Base-by-base conservation (phyloP, 2,113 vertebrate genomes). In the Oncorhynchus nerka region DNA sequence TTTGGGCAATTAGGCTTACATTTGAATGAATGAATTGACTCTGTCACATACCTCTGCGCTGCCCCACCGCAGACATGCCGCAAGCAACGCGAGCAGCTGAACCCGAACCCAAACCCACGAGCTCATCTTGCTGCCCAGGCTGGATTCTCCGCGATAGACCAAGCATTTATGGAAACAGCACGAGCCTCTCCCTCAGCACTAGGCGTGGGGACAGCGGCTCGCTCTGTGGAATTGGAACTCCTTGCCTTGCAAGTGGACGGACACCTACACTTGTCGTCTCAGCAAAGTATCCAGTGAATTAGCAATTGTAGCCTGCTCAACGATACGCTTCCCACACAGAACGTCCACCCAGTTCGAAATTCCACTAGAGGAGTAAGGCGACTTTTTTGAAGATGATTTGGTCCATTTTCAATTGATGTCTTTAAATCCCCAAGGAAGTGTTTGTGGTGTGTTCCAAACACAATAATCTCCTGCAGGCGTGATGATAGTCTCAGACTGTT, bases 61-160 rank as follows among this genome's bases (percentile, higher is more conserved):
- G 83, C 86, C 89, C 78, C 70, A 82, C 72, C 83, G 90, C 90
- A 86, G 84, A 89, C 87, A 91, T 83, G 89, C 82, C 83, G 87
- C 89, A 86, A 93, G 89, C 87, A 92, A 34, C 85, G 83, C 86
- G 83, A 93, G 92, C 39, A 11, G 39, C 88, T 79, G 90, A 22
- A 92, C 86, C 91, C 86, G 90, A 22, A 92, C 86, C 91, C 86
- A 55, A 55, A 55, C 13, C 51, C 12, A 91, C 88, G 90, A 89
- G 89, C 90, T 91, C 93, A 94, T 94, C 84, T 88, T 92, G 92
- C 92, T 87, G 91, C 88, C 89, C 92, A 87, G 92, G 90, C 88
- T 91, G 87, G 89, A 90, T 87, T 85, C 89, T 88, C 86, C 77
- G 71, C 86, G 82, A 87, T 87, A 88, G 90, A 87, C 89, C 88